Evolutionary conservation across 1,140 invertebrate genomes (phyloP).

Genomic region (Papilio glaucus): DNA sequence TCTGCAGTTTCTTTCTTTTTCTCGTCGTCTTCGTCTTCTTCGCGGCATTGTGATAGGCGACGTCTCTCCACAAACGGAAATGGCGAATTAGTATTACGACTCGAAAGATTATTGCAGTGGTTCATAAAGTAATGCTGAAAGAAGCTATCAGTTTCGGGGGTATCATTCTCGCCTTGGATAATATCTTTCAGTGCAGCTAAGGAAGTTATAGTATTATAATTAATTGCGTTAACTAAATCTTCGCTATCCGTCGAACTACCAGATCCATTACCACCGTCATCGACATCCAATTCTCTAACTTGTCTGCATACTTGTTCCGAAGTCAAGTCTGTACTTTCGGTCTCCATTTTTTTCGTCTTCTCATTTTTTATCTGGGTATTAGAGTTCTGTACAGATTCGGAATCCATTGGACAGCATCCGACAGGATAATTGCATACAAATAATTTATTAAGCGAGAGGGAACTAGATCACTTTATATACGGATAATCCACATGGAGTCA

Average conservation of each 20-base stretch:
- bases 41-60: conserved; percentile 91
- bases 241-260: conserved; percentile 86
- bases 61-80: conserved; percentile 86
- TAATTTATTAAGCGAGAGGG: conserved; percentile 51
- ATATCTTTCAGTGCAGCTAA: conserved; percentile 87
- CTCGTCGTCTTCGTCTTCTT: conserved; percentile 91
- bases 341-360: conserved; percentile 69
- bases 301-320: conserved; percentile 53
- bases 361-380: conserved; percentile 71
- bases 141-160: conserved; percentile 86
- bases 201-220: conserved; percentile 88
- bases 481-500: conserved; percentile 67
- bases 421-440: conserved; percentile 43
- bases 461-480: conserved; percentile 46
- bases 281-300: conserved; percentile 52
- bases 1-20: conserved; percentile 71
- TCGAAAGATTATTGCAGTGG: conserved; percentile 87
- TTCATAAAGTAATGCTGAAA: conserved; percentile 90
- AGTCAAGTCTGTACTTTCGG: conserved; percentile 46
- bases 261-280: conserved; percentile 53
- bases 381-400: conserved; percentile 54
- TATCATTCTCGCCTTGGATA: conserved; percentile 85
- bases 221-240: conserved; percentile 86
- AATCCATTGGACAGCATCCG: conserved; percentile 75
- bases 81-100: conserved; percentile 83